Evolutionary conservation across 2,888 invertebrate genomes (phyloP), one percentile per base, ranked within the genome.

Genomic region (Trilocha varians): DNA sequence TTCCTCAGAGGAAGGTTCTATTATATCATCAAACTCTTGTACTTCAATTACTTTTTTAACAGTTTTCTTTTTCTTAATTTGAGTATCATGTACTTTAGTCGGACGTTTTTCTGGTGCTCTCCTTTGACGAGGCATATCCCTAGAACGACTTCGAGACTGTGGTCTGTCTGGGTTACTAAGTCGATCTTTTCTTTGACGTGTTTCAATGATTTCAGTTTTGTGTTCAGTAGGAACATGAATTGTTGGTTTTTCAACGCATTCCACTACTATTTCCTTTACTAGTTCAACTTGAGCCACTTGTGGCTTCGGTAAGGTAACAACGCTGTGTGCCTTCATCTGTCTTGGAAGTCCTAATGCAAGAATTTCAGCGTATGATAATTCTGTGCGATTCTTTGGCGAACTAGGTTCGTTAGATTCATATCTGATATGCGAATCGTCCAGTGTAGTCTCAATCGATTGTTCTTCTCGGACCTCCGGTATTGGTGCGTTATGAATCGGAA

Each of bases 341-440:
- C 68, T 78, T 11, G 77, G 75, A 35, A 91, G 80, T 32, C 92
- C 92, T 48, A 91, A 88, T 34, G 91, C 89, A 55, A 92, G 78
- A 62, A 91, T 90, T 75, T 91, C 90, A 2, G 92, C 92, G 63
- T 92, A 92, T 0, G 92, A 91, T 57, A 90, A 86, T 48, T 87
- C 94, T 88, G 56, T 92, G 17, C 70, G 69, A 43, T 56, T 51
- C 47, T 54, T 65, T 3, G 57, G 46, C 3, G 61, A 54, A 5
- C 25, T 25, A 9, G 4, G 25, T 25, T 25, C 25, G 4, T 3
- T 25, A 25, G 6, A 9, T 25, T 25, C 25, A 11, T 25, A 25
- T 3, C 25, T 25, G 25, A 25, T 25, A 9, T 25, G 25, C 6
- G 25, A 25, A 25, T 25, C 25, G 43, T 74, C 65, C 25, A 63